phyloP scores from a whole-genome alignment of 2,888 invertebrate species.

The Dryomyza anilis region DNA sequence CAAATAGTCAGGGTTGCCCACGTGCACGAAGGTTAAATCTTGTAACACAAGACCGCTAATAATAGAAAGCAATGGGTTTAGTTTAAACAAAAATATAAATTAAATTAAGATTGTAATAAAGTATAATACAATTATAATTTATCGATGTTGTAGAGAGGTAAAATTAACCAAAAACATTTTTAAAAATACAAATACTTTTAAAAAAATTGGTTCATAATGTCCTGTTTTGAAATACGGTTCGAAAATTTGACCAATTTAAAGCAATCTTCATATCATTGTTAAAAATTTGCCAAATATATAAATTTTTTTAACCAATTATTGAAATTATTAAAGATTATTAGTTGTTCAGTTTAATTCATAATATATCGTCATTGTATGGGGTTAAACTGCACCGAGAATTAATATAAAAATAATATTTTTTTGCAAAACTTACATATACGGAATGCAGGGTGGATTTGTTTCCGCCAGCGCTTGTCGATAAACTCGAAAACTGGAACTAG shows the following conservation, averaged over 20 bases:
- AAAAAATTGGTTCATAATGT: no score
- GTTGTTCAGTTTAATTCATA: background rate
- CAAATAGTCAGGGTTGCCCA: constrained; percentile 91
- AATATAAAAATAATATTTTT: no score
- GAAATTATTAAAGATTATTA: background rate
- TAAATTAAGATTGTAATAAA: constrained; percentile 21
- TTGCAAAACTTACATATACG: constrained; percentile 94
- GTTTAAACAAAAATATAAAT: background rate
- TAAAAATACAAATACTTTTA: no score
- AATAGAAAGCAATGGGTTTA: no score
- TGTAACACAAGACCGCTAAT: constrained; percentile 94
- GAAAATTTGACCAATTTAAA: no score
- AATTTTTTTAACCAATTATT: no score
- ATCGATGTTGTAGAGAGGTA: no score
- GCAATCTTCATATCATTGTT: no score
- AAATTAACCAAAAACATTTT: background rate
- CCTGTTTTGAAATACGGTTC: no score
- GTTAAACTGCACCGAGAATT: no score
- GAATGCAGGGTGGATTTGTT: constrained; percentile 97
- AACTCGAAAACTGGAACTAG: constrained; percentile 96
- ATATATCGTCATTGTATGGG: no score
- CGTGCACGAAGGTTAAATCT: constrained; percentile 98
- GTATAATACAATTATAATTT: background rate
- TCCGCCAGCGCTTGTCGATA: constrained; percentile 93
- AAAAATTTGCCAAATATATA: no score